These are phyloP conservation scores for Litoditis marina DNA, from an alignment of 2,888 invertebrate species.

Conservation along the genomic window DNA sequence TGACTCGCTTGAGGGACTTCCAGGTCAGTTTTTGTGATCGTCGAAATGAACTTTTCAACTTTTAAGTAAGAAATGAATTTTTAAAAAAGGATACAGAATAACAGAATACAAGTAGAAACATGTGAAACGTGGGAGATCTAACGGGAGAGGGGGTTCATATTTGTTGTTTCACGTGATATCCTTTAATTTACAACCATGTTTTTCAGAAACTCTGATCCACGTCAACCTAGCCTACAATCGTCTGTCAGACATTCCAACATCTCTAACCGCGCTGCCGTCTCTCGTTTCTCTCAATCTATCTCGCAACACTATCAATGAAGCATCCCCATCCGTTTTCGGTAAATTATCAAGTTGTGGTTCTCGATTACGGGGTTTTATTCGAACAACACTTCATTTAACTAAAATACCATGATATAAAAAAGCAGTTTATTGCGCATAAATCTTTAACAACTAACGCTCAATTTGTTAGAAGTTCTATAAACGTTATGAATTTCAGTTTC, in stretches of 20 bases:
- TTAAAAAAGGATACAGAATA: too few species aligned
- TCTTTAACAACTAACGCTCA: too few species aligned
- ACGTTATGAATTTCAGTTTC: slow-evolving; percentile 22
- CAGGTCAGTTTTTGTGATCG: too few species aligned
- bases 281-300: slow-evolving; percentile 51
- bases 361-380: too few species aligned
- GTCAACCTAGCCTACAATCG: slow-evolving; percentile 48
- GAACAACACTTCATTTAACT: too few species aligned
- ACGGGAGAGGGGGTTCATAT: neutral
- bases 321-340: slow-evolving; percentile 27
- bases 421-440: too few species aligned
- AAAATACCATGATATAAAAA: too few species aligned
- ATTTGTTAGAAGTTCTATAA: too few species aligned
- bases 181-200: neutral
- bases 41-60: too few species aligned
- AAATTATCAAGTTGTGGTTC: too few species aligned
- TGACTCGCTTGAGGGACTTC: slow-evolving; percentile 23
- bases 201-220: slow-evolving; percentile 43
- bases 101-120: neutral
- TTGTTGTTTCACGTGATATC: neutral
- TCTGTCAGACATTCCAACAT: slow-evolving; percentile 37
- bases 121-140: neutral
- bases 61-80: too few species aligned
- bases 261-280: slow-evolving; percentile 36
- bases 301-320: slow-evolving; percentile 33